Base-by-base conservation (phyloP, 2,797 vertebrate genomes). In the Synanceia verrucosa region DNA sequence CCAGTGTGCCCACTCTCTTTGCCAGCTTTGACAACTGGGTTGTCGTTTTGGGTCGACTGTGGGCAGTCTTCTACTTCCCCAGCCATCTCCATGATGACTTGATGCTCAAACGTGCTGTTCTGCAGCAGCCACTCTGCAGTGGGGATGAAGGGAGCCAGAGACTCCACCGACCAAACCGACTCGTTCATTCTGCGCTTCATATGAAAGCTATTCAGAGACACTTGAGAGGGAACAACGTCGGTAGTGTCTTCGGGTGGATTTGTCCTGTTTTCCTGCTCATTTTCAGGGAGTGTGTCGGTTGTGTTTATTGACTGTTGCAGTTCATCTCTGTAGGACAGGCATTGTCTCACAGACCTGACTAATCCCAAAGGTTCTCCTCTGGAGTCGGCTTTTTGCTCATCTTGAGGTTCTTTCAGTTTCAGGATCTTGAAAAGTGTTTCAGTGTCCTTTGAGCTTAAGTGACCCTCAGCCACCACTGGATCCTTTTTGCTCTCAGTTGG, bases 111-210 rank as follows among this genome's bases (percentile, higher is more conserved):
- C 11, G 73, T 1, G 1, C 60, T 1, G 8, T 86, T 90, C 53
- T 79, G 78, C 29, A 65, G 11, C 5, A 88, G 16, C 85, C 79
- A 82, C 3, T 89, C 89, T 14, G 66, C 79, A 3, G 50, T 39
- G 18, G 91, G 92, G 13, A 89, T 39, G 21, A 65, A 92, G 2
- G 76, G 66, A 0, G 58, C 23, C 0, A 92, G 53, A 29, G 89
- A 91, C 53, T 93, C 91, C 56, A 92, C 90, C 1, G 92, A 92
- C 91, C 92, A 93, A 6, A 91, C 62, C 0, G 90, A 93, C 24
- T 88, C 89, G 18, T 91, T 82, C 16, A 85, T 29, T 23, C 69
- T 83, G 21, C 37, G 47, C 31, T 59, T 82, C 0, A 16, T 21
- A 6, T 51, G 69, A 28, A 10, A 19, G 9, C 36, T 43, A 5